Percentiles rank a stretch among this genome's conserved stretches.
These are phyloP conservation scores for Agelaius tricolor DNA, from an alignment of 2,113 vertebrate species.

Conservation along the genomic window DNA sequence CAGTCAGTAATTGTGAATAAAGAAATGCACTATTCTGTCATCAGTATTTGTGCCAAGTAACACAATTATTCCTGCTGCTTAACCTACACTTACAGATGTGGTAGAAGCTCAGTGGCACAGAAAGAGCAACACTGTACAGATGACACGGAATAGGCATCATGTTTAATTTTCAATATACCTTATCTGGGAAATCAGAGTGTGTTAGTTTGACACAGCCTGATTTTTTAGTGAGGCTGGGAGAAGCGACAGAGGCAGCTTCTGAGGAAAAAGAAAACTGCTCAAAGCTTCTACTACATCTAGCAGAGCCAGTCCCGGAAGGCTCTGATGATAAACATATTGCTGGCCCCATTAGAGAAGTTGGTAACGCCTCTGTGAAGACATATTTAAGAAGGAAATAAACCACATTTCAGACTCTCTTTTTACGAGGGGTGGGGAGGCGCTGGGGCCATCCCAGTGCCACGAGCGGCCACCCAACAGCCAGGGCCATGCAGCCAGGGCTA, in stretches of 20 bases:
- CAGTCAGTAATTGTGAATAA: neutral
- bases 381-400: neutral
- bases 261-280: neutral
- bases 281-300: neutral
- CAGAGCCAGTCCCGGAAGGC: neutral
- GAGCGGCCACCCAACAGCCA: accelerated
- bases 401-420: neutral
- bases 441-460: neutral
- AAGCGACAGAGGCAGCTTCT: neutral
- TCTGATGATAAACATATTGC: too few species aligned
- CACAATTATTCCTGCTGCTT: neutral
- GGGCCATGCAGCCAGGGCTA: accelerated
- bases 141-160: neutral
- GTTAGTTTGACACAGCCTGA: too few species aligned
- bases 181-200: neutral
- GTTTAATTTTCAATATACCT: neutral
- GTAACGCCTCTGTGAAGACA: neutral
- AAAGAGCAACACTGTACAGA: neutral
- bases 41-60: neutral
- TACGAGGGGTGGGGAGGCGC: accelerated
- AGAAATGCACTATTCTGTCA: neutral
- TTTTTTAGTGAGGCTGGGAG: neutral
- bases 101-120: neutral
- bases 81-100: neutral
- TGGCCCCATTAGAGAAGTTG: neutral